Evolutionary conservation across 1,140 invertebrate species (phyloP), one percentile per base, ranked within the genome.

Genomic region (Drosophila sp.): DNA sequence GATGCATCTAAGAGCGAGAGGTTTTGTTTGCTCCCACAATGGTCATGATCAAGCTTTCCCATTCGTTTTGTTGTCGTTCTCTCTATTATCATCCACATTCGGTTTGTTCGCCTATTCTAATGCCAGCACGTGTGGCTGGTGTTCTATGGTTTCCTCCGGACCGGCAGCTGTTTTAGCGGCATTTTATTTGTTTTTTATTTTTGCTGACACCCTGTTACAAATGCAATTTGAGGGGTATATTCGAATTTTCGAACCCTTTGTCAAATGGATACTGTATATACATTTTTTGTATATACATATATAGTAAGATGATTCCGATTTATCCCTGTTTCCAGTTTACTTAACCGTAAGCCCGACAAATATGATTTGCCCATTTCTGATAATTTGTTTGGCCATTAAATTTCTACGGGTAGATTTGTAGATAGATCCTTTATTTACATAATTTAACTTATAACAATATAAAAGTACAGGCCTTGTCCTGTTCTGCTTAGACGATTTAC

Each of bases 61-160:
- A 66, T 56, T 17, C 4, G 38, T 61, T 60, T 60, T 30, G 60
- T 23, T 61, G 32, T 40, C 60, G 74, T 60, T 73, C 60, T 75
- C 63, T 61, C 61, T 58, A 33, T 11, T 35, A 38, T 58, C 33
- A 58, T 58, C 17, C 35, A 58, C 32, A 25, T 17, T 35, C 25
- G 30, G 32, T 60, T 60, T 60, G 57, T 75, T 50, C 44, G 57
- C 38, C 3, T 33, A 44, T 75, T 57, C 33, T n/a, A 8, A n/a
- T 32, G 57, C 33, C 41, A 76, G 72, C 73, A 76, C 72, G 73
- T 76, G 72, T 66, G 23, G 7, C 30, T 29, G 23, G 7, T 5
- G 8, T 38, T 58, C n/a, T 58, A 58, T 35, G 56, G 32, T 33
- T 58, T 58, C 56, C 6, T 17, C 32, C 1, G 5, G 23, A 17